Evolutionary conservation across 2,797 vertebrate genomes (phyloP).

Genomic region (Babyrousa celebensis): DNA sequence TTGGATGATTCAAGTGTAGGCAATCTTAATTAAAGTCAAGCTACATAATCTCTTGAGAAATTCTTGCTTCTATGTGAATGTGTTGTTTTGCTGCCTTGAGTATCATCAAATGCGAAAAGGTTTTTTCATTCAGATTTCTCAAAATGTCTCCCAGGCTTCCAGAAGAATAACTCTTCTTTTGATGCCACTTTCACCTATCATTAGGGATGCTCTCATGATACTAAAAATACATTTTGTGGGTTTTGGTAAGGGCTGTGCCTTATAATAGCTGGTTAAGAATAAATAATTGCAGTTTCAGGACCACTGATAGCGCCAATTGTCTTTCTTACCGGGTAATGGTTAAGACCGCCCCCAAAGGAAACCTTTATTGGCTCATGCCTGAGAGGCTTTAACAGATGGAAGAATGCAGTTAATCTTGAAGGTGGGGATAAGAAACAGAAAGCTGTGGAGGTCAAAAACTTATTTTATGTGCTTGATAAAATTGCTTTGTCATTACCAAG

Average conservation of each 20-base stretch:
- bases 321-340: not conserved
- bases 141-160: constrained; percentile 77
- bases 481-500: constrained; percentile 77
- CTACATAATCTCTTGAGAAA: constrained; percentile 50
- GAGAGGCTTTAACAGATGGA: constrained; percentile 35
- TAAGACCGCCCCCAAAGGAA: constrained; percentile 57
- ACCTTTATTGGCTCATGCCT: not conserved
- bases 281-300: constrained; percentile 86
- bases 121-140: constrained; percentile 43
- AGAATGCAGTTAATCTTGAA: constrained; percentile 52
- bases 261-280: not conserved
- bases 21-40: not conserved
- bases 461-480: constrained; percentile 66
- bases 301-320: constrained; percentile 82
- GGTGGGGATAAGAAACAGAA: constrained; percentile 35
- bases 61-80: not conserved
- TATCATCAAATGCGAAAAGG: constrained; percentile 46
- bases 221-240: constrained; percentile 1
- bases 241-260: not conserved
- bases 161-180: constrained; percentile 54
- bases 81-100: constrained; percentile 42
- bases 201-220: not conserved
- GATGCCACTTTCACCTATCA: constrained; percentile 1
- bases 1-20: constrained; percentile 24
- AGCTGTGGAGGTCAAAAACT: constrained; percentile 27